Percentiles rank a stretch among this genome's conserved stretches.
Evolutionary conservation across 2,888 invertebrate species (phyloP).

Genomic region (Xestia c-nigrum): DNA sequence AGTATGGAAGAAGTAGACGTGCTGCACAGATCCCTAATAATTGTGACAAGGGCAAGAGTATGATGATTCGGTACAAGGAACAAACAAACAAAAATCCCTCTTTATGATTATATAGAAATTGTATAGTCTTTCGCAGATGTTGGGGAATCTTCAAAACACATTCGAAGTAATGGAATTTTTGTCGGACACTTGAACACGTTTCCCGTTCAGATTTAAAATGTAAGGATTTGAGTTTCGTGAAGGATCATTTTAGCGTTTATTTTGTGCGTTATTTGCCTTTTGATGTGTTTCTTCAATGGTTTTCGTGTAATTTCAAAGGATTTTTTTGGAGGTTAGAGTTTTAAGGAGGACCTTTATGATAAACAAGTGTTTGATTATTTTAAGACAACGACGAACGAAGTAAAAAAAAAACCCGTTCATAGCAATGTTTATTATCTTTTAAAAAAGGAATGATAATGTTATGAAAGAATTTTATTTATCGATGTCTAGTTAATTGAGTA

Average conservation of each 20-base stretch:
- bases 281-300: slow-evolving; percentile 10
- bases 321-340: not conserved
- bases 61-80: too few relatives aligned
- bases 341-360: not conserved
- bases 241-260: slow-evolving; percentile 47
- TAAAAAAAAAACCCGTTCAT: not conserved
- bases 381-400: not conserved
- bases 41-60: too few relatives aligned
- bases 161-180: slow-evolving; percentile 57
- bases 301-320: slow-evolving; percentile 6
- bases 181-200: slow-evolving; percentile 64
- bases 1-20: too few relatives aligned
- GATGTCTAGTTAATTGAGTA: not conserved
- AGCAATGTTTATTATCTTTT: not conserved
- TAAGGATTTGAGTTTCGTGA: slow-evolving; percentile 47
- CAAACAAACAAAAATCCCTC: too few relatives aligned
- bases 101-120: slow-evolving; percentile 21
- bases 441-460: not conserved
- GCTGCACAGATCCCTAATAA: too few relatives aligned
- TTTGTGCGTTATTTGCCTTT: slow-evolving; percentile 36
- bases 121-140: slow-evolving; percentile 53
- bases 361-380: not conserved
- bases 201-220: slow-evolving; percentile 55
- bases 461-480: not conserved
- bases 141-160: slow-evolving; percentile 51